Percentiles rank a stretch among this genome's conserved stretches.
Conservation (phyloP, 2,888 invertebrate species). For the Agonopterix subpropinquella region DNA sequence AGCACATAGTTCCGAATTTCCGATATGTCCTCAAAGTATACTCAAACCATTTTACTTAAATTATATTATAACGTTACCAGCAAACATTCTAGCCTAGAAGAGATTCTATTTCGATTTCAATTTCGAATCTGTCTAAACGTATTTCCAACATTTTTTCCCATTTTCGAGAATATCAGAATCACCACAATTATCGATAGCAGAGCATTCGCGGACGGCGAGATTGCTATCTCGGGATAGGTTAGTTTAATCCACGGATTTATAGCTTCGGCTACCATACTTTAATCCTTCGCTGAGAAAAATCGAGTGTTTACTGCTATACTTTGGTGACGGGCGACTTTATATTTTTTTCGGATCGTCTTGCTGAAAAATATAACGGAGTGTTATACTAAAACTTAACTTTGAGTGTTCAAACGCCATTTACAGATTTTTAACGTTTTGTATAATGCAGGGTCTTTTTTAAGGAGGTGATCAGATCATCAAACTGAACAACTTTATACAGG, state of each 20-base stretch:
- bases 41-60: too few species aligned
- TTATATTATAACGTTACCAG: not conserved
- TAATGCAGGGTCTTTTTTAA: too few species aligned
- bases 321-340: too few species aligned
- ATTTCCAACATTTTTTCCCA: slow-evolving; percentile 11
- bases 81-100: not conserved
- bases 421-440: too few species aligned
- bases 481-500: too few species aligned
- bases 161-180: slow-evolving; percentile 53
- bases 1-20: too few species aligned
- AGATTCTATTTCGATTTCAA: not conserved
- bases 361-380: too few species aligned
- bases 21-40: too few species aligned
- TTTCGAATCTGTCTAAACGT: too few species aligned
- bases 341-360: not conserved
- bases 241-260: slow-evolving; percentile 68
- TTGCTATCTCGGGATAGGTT: slow-evolving; percentile 65
- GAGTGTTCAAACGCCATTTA: too few species aligned
- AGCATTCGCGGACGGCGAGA: slow-evolving; percentile 47
- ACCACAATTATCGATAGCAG: slow-evolving; percentile 62
- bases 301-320: not conserved
- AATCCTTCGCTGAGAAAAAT: slow-evolving; percentile 53
- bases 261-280: slow-evolving; percentile 52
- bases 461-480: too few species aligned
- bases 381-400: too few species aligned